Conservation (phyloP, 2,113 vertebrate genomes). For the Neodontobutis hainanensis region DNA sequence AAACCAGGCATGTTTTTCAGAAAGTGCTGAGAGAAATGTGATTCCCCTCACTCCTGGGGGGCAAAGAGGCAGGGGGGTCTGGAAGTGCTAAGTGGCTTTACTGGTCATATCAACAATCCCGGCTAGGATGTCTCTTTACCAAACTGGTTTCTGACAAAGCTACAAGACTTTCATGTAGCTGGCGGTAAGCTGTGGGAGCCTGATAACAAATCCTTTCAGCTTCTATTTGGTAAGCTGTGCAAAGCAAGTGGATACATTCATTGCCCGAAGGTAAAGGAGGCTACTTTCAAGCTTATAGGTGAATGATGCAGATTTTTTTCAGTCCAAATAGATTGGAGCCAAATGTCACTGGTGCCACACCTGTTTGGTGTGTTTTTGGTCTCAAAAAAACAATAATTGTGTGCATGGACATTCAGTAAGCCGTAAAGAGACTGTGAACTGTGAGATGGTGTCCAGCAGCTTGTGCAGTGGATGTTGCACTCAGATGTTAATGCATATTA, state of each 20-base stretch:
- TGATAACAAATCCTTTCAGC: slow-evolving; percentile 41
- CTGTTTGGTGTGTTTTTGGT: slow-evolving; percentile 26
- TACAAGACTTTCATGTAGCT: slow-evolving; percentile 38
- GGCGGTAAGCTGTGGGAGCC: slow-evolving; percentile 31
- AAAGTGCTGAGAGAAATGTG: slow-evolving; percentile 19
- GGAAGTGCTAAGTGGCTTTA: slow-evolving; percentile 19
- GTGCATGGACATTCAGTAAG: background rate
- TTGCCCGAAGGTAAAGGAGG: slow-evolving; percentile 5
- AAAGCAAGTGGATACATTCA: slow-evolving; percentile 19
- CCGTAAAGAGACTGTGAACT: background rate
- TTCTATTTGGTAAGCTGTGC: slow-evolving; percentile 16
- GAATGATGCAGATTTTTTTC: slow-evolving; percentile 25
- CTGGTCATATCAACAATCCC: slow-evolving; percentile 29
- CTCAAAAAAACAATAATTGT: background rate
- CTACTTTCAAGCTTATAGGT: slow-evolving; percentile 21
- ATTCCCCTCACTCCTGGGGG: slow-evolving; percentile 9
- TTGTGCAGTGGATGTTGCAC: slow-evolving; percentile 4
- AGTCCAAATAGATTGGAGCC: background rate
- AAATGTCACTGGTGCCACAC: slow-evolving; percentile 46
- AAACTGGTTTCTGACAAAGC: slow-evolving; percentile 51
- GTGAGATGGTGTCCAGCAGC: background rate
- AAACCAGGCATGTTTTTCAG: slow-evolving; percentile 5
- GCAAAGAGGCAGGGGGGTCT: slow-evolving; percentile 3
- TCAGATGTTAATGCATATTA: background rate
- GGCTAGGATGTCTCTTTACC: slow-evolving; percentile 20